Evolutionary conservation across 2,797 vertebrate species (phyloP).

Genomic region (Amniataba percoides): DNA sequence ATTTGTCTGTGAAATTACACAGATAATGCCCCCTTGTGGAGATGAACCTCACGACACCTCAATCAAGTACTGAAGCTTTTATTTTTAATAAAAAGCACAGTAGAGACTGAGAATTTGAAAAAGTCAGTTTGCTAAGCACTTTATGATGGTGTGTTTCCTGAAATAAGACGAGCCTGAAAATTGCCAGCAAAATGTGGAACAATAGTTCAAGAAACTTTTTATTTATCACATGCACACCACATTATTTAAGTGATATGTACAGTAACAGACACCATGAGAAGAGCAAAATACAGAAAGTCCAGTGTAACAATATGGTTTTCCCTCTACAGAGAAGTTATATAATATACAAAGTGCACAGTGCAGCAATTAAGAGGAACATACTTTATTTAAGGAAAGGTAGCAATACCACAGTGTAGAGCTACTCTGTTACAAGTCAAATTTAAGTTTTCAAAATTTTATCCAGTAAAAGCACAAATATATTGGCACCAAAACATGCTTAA

Average conservation of each 20-base stretch:
- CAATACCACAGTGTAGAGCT: too few species aligned
- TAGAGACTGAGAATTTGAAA: not conserved
- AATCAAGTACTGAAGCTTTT: not conserved
- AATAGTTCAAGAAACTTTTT: not conserved
- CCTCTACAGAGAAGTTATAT: not conserved
- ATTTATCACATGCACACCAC: not conserved
- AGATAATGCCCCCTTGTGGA: conserved; percentile 63
- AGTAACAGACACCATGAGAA: not conserved
- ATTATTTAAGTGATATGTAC: not conserved
- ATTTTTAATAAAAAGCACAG: not conserved
- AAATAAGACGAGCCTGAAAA: not conserved
- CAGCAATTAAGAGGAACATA: too few species aligned
- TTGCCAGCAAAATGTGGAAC: not conserved
- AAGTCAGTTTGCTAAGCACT: not conserved
- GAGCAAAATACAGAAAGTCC: not conserved
- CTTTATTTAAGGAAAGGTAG: too few species aligned
- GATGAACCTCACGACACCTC: conserved; percentile 3
- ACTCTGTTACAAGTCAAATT: too few species aligned
- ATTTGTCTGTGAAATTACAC: conserved; percentile 19
- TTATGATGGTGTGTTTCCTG: not conserved
- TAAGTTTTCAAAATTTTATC: too few species aligned
- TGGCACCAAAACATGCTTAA: too few species aligned
- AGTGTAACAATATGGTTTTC: not conserved
- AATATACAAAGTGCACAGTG: not conserved
- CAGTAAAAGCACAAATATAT: too few species aligned